Evolutionary conservation across 1,140 invertebrate genomes (phyloP), one percentile per base, ranked within the genome.

Genomic region (Metaphire vulgaris): DNA sequence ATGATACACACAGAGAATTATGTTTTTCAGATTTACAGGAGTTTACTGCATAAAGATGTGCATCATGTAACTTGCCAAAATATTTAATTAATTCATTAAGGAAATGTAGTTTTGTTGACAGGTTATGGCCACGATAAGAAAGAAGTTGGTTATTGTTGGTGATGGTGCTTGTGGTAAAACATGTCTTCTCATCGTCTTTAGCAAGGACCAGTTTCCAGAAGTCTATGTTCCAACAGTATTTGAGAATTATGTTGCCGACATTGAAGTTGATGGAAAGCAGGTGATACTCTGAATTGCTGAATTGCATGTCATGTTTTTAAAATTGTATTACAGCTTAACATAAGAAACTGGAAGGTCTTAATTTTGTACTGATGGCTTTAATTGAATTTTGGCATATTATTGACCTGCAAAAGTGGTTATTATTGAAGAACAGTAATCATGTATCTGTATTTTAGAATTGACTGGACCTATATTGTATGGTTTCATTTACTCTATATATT

Each of bases 161-260:
- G 97, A 99, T 89, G 97, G 96, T 89, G 96, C 96, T 82, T 98
- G 96, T 89, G 96, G 96, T 89, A 98, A 98, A 91, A 98, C 96
- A 82, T 98, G 95, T 87, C 90, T 98, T 81, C 90, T 98, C 82
- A 97, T 97, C 87, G 95, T 97, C 81, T 98, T 98, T 89, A 96
- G 93, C 87, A 97, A 98, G 89, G 95, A 98, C 89, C 94, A 98
- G 87, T 99, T 99, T 87, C 96, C 96, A 81, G 96, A 98, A 91
- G 94, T 97, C 76, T 98, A 98, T 88, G 95, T 98, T 83, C 96
- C 97, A 80, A 99, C 96, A 83, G 96, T 98, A 79, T 98, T 99
- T 88, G 97, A 98, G 88, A 99, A 97, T 86, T 98, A 98, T 91
- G 95, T 97, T 82, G 95, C 95, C 80, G 95, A 98, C 87, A 97